Base-by-base conservation (phyloP, 2,888 invertebrate species). In the Torymus auratus region DNA sequence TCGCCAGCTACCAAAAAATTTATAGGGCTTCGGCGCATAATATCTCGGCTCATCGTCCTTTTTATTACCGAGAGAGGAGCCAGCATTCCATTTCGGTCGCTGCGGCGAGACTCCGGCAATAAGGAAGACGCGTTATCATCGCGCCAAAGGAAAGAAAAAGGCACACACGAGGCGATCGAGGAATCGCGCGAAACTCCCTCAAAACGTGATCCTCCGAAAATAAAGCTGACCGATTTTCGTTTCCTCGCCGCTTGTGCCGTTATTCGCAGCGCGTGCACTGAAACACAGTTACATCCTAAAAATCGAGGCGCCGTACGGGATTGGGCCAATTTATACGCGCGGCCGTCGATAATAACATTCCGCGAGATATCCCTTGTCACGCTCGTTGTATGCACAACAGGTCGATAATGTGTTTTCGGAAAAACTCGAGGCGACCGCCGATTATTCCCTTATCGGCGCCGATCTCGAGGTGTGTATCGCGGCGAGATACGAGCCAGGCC, bases 231-330 rank as follows among this genome's bases (percentile, higher is more conserved):
- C 17, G 11, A 61, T 20, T 15, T 11, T 17, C 70, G 17, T 52
- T 58, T 58, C 50, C 28, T 2, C 28, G 28, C 7, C 7, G 28
- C 7, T 3, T 28, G 28, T 28, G 20, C 75, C 75, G 75, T 68
- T 67, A 67, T 64, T 23, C 13, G 15, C 7, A 7, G 12, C 5
- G 53, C 1, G 13, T 28, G 60, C 23, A 56, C 56, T 15, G 17
- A 15, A 14, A 56, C 56, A 77, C 77, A 70, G 77, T 77, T 77
- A 64, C 13, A 53, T 64, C 64, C 71, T 70, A 58, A 78, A 78
- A 75, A 78, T 71, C 11, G 64, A 7, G 53, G 13, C 5, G 15
- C 50, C 50, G 28, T 70, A 41, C 20, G 11, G 12, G 61, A 61
- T 15, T 61, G 17, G 14, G 58, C 58, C 2, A 77, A 78, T 78